Evolutionary conservation across 2,888 invertebrate species (phyloP).

Genomic region (Shargacucullia verbasci): DNA sequence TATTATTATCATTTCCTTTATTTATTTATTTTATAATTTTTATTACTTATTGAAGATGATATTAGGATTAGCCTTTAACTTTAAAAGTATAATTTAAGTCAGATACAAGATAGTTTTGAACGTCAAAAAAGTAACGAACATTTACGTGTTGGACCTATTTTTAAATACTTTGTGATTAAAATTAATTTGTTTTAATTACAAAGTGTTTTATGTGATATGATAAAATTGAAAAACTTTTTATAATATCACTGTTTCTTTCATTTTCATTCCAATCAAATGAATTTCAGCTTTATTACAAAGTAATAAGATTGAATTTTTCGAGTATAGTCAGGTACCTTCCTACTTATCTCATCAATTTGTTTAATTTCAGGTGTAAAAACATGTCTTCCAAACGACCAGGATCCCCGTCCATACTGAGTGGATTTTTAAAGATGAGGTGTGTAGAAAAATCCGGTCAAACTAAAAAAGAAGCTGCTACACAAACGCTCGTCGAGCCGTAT

Average conservation of each 20-base stretch:
- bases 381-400: conserved; percentile 21
- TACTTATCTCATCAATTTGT: conserved; percentile 13
- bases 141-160: no score
- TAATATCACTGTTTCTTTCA: no score
- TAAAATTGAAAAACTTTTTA: no score
- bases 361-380: conserved; percentile 22
- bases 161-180: no score
- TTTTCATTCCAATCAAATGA: no score
- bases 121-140: conserved; percentile 16
- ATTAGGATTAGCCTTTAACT: conserved; percentile 15
- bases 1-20: no score
- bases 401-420: conserved; percentile 23
- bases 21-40: conserved; percentile 14
- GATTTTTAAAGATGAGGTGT: conserved; percentile 22
- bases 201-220: no score
- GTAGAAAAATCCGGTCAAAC: conserved; percentile 14
- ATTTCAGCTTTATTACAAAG: no score
- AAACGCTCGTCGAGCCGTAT: conserved; percentile 21
- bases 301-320: no score
- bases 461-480: conserved; percentile 18
- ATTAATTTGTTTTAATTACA: no score
- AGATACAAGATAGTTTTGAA: conserved; percentile 15
- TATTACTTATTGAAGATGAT: conserved; percentile 15
- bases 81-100: conserved; percentile 15
- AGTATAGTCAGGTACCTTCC: no score